Conservation (phyloP, 2,113 vertebrate genomes). For the Callipepla squamata region DNA sequence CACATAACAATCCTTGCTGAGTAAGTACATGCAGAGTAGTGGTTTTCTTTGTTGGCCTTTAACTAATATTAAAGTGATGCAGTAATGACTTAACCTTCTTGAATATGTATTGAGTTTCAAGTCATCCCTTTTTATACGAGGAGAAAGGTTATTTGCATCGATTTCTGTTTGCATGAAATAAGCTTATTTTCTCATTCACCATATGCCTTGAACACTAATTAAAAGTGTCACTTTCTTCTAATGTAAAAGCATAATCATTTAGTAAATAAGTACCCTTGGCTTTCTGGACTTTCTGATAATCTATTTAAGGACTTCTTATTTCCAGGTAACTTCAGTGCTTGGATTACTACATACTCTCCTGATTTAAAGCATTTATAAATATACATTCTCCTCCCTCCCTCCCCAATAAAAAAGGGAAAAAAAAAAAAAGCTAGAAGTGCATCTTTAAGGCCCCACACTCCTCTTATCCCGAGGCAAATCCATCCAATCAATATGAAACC, state of each 20-base stretch:
- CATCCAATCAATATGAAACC: slow-evolving; percentile 91
- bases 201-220: slow-evolving; percentile 83
- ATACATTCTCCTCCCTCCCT: neutral
- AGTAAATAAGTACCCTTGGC: slow-evolving; percentile 78
- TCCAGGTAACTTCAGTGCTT: slow-evolving; percentile 70
- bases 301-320: slow-evolving; percentile 73
- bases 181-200: slow-evolving; percentile 81
- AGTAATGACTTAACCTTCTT: slow-evolving; percentile 77
- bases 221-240: slow-evolving; percentile 82
- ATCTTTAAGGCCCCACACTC: slow-evolving; percentile 77
- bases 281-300: slow-evolving; percentile 74
- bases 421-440: slow-evolving; percentile 19
- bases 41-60: slow-evolving; percentile 65
- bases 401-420: neutral
- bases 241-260: slow-evolving; percentile 78
- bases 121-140: slow-evolving; percentile 77
- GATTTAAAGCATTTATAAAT: slow-evolving; percentile 37
- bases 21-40: slow-evolving; percentile 39
- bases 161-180: slow-evolving; percentile 80
- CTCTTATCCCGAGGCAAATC: slow-evolving; percentile 81
- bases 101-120: slow-evolving; percentile 81
- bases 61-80: slow-evolving; percentile 68
- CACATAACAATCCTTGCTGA: slow-evolving; percentile 13
- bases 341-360: slow-evolving; percentile 36
- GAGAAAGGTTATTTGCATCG: slow-evolving; percentile 79